Percentiles rank a stretch among this genome's conserved stretches.
Evolutionary conservation across 2,113 vertebrate genomes (phyloP).

Genomic region (Rhegmatorhina hoffmannsi): DNA sequence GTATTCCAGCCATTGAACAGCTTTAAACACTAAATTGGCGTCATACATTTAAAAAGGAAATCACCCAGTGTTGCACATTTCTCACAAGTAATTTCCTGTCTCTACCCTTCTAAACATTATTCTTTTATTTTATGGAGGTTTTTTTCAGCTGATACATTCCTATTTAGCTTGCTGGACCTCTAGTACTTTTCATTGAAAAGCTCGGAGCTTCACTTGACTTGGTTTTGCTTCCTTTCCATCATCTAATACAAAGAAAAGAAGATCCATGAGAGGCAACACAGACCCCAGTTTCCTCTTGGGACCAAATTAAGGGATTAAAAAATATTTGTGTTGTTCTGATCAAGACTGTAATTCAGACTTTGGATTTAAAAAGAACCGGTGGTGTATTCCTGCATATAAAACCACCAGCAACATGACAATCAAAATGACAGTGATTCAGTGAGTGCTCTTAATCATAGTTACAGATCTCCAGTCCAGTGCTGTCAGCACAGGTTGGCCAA

Average conservation of each 20-base stretch:
- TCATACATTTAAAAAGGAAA: slow-evolving; percentile 50
- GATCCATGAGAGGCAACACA: background rate
- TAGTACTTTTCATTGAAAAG: slow-evolving; percentile 34
- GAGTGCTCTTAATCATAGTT: background rate
- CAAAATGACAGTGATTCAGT: slow-evolving; percentile 6
- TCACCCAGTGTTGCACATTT: slow-evolving; percentile 43
- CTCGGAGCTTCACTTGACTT: background rate
- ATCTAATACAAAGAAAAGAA: slow-evolving; percentile 19
- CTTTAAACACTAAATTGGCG: slow-evolving; percentile 67
- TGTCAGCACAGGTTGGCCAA: background rate
- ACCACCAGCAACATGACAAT: background rate
- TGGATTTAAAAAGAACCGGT: background rate
- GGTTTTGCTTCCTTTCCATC: slow-evolving; percentile 54
- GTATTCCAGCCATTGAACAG: slow-evolving; percentile 48
- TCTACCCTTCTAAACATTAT: slow-evolving; percentile 44
- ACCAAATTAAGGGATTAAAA: slow-evolving; percentile 49
- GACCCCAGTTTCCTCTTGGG: background rate
- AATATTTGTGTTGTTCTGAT: background rate
- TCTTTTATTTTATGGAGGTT: background rate
- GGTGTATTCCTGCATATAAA: background rate
- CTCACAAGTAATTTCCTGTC: slow-evolving; percentile 68
- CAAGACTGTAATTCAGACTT: slow-evolving; percentile 20
- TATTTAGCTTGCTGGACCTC: slow-evolving; percentile 24
- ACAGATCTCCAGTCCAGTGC: background rate
- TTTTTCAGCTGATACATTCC: slow-evolving; percentile 2